Base-by-base conservation (phyloP, 2,888 invertebrate species). In the Gasteruption jaculator region DNA sequence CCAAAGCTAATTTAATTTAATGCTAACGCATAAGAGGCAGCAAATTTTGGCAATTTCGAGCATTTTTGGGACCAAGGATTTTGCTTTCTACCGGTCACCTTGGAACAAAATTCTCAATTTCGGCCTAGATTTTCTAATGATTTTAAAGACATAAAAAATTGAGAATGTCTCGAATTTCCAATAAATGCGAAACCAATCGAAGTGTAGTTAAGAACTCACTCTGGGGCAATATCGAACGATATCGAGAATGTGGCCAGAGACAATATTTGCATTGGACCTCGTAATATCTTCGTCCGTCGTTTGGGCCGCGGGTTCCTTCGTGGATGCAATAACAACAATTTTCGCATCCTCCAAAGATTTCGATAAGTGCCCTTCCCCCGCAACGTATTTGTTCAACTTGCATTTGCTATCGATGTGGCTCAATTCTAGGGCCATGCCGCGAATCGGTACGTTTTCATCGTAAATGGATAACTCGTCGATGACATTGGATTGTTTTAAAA, bases 281-380 rank as follows among this genome's bases (percentile, higher is more conserved):
- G 86, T 77, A 52, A 82, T 72, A 57, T 80, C 76, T 50, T 80
- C 76, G 52, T 80, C 68, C 3, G 78, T 73, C 71, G 78, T 73
- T 49, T 79, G 79, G n/a, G n/a, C n/a, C n/a, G n/a, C n/a, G n/a
- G n/a, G n/a, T n/a, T 20, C 72, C 14, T 77, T 72, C 42, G 82
- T 84, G 11, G 83, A 83, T 1, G 81, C 76, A 29, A 83, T 78
- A 33, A 86, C 73, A 3, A 88, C 81, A 24, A 88, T 70, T 52
- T 84, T 77, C 3, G 81, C 74, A 24, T 75, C 58, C 6, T 52
- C 38, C 16, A 71, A 49, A 3, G 73, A 71, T 7, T 57, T 50
- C 27, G 48, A 47, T n/a, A 74, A 45, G 19, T 63, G 61, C 15
- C 45, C 47, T 12, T 52, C 57, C 15, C 64, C 64, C n/a, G 35